A percentile compares a stretch with the other conserved stretches of the same genome.
These are phyloP conservation scores for Perodicticus potto DNA, from an alignment of 2,797 vertebrate genomes.

Conservation along the genomic window DNA sequence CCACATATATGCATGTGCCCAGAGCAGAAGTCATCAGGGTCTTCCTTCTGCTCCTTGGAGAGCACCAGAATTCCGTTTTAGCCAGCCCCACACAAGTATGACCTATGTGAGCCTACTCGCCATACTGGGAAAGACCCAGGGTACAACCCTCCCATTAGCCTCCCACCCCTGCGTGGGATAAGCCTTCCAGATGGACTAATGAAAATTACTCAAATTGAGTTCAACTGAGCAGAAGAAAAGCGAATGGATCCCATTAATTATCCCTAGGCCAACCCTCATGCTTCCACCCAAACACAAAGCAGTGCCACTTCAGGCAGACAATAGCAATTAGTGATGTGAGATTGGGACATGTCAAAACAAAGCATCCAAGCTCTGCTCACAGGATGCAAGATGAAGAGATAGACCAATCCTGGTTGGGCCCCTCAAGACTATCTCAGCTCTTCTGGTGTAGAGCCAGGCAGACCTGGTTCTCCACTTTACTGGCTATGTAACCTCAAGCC, in stretches of 20 bases:
- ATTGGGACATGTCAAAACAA: slow-evolving; percentile 62
- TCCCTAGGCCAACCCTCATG: neutral
- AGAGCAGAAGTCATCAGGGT: too few relatives aligned
- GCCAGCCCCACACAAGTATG: neutral
- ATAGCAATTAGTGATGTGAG: neutral
- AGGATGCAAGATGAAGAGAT: neutral
- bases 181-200: slow-evolving; percentile 60
- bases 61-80: neutral
- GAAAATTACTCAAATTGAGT: slow-evolving; percentile 69
- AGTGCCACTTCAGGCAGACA: slow-evolving; percentile 15
- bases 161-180: neutral
- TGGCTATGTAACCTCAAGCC: neutral
- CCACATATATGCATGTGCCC: fast-evolving
- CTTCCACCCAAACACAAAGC: slow-evolving; percentile 55
- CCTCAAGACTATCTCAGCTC: neutral
- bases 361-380: neutral
- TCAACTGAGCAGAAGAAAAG: slow-evolving; percentile 67
- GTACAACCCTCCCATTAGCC: neutral
- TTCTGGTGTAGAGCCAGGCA: neutral
- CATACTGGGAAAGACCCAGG: neutral
- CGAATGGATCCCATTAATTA: slow-evolving; percentile 57
- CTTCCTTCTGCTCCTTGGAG: neutral
- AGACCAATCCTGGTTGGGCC: too few relatives aligned
- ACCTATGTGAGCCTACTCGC: neutral
- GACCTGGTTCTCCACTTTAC: neutral